Evolutionary conservation across 1,140 invertebrate genomes (phyloP).

Genomic region (Hestina assimilis): DNA sequence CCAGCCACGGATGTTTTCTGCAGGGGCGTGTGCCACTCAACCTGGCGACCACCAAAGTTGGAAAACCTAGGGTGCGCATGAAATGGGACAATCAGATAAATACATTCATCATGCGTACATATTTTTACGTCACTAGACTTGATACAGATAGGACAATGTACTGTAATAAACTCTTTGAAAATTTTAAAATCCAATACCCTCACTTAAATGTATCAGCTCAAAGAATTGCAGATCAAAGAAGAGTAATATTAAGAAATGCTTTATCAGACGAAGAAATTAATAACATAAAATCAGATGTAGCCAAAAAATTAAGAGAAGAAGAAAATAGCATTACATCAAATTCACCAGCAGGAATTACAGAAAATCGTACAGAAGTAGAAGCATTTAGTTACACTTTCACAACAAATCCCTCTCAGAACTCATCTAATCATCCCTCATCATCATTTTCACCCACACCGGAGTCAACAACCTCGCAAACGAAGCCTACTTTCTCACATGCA

Average conservation of each 20-base stretch:
- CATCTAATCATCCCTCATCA: no score
- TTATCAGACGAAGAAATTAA: conserved; percentile 8
- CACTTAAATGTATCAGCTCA: conserved; percentile 1
- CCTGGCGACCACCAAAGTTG: conserved; percentile 30
- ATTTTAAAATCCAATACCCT: conserved; percentile 11
- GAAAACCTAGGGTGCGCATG: conserved; percentile 30
- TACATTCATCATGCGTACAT: conserved; percentile 27
- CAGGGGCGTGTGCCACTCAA: conserved; percentile 18
- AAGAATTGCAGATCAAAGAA: conserved; percentile 26
- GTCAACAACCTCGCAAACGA: no score
- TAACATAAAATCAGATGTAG: conserved; percentile 20
- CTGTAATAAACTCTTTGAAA: conserved; percentile 1
- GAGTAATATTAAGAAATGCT: conserved; percentile 22
- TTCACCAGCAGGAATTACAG: background rate
- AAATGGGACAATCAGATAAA: conserved; percentile 22
- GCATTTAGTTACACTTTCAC: no score
- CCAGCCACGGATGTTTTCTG: conserved; percentile 23
- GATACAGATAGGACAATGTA: conserved; percentile 15
- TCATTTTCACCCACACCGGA: no score
- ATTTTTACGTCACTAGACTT: conserved; percentile 18
- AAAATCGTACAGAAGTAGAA: background rate
- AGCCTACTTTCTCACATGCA: no score
- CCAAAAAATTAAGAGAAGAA: background rate
- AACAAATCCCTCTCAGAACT: no score
- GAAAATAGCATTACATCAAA: no score